These are phyloP conservation scores for Bombyx huttoni DNA, from an alignment of 2,888 invertebrate genomes.

Conservation along the genomic window DNA sequence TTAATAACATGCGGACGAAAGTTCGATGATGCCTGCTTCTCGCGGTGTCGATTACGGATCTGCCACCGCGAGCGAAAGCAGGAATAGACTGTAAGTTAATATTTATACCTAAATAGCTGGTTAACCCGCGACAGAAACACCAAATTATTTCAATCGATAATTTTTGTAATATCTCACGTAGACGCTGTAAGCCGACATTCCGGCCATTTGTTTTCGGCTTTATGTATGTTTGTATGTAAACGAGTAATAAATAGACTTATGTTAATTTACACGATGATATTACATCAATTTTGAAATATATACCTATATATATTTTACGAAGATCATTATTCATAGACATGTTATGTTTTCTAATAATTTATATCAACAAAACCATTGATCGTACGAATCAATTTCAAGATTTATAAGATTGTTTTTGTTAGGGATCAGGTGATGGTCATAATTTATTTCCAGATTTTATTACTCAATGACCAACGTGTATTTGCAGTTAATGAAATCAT, in stretches of 20 bases:
- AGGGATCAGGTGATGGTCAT: constrained; percentile 21
- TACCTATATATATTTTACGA: constrained; percentile 1
- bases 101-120: constrained; percentile 56
- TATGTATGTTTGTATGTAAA: constrained; percentile 18
- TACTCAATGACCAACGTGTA: constrained; percentile 4
- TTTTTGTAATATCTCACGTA: constrained; percentile 39
- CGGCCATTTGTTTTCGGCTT: constrained; percentile 46
- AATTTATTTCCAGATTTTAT: constrained; percentile 7
- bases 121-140: constrained; percentile 59
- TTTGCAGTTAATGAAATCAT: background rate
- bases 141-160: constrained; percentile 39
- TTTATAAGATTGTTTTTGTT: constrained; percentile 18
- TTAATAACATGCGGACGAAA: constrained; percentile 57
- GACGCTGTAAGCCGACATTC: constrained; percentile 54
- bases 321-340: constrained; percentile 1
- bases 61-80: constrained; percentile 36
- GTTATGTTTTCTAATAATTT: constrained; percentile 1
- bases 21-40: constrained; percentile 41
- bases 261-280: constrained; percentile 17
- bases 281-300: background rate
- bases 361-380: background rate
- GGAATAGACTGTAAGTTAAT: constrained; percentile 54
- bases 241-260: constrained; percentile 21
- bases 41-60: constrained; percentile 30
- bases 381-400: background rate